Conservation (phyloP, 2,797 vertebrate species). For the Fistularia tabacaria region DNA sequence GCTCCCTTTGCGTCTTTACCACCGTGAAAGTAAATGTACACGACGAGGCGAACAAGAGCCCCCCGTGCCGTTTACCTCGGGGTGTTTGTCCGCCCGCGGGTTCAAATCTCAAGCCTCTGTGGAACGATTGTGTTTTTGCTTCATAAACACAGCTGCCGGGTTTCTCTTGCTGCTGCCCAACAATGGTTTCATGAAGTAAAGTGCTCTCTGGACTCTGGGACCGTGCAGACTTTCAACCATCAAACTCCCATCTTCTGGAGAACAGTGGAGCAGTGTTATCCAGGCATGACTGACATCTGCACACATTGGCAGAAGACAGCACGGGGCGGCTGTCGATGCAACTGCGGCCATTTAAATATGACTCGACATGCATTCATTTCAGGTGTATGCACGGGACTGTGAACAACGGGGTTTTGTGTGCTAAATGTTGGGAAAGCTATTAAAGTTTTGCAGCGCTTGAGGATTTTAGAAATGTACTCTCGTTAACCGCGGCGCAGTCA, state of each 20-base stretch:
- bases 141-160: constrained; percentile 11
- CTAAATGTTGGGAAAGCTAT: not conserved
- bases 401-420: not conserved
- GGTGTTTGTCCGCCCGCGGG: constrained; percentile 6
- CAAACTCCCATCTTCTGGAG: not conserved
- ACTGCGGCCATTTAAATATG: not conserved
- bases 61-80: constrained; percentile 35
- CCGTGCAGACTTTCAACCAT: not conserved
- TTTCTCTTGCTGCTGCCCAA: not conserved
- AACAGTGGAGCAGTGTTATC: not conserved
- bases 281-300: not conserved
- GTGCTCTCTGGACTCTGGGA: constrained; percentile 2
- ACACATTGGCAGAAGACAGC: constrained; percentile 1
- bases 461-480: no score
- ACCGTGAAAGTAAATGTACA: constrained; percentile 32
- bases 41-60: not conserved
- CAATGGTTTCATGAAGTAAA: constrained; percentile 9
- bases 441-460: not conserved
- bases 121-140: constrained; percentile 32
- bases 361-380: not conserved
- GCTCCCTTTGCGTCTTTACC: constrained; percentile 5
- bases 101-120: constrained; percentile 15
- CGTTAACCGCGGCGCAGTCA: not conserved
- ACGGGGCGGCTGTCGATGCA: not conserved
- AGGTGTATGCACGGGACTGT: not conserved